These are phyloP conservation scores for Drosophila nasuta DNA, from an alignment of 1,140 invertebrate species.

Conservation along the genomic window DNA sequence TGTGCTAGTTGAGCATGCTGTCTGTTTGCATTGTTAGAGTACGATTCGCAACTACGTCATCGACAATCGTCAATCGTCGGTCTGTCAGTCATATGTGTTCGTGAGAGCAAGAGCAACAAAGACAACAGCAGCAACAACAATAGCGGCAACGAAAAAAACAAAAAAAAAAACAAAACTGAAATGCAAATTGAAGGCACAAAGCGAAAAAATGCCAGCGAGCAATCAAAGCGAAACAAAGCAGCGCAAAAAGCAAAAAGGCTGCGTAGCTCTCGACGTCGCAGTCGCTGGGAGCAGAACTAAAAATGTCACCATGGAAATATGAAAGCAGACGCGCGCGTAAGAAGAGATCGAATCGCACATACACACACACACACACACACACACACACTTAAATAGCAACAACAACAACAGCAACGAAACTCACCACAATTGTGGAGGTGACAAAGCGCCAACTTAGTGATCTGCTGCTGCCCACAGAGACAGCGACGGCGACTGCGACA, in stretches of 20 bases:
- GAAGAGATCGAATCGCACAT: slow-evolving; percentile 35
- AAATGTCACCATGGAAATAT: slow-evolving; percentile 56
- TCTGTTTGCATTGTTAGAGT: slow-evolving; percentile 1
- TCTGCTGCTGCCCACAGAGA: slow-evolving; percentile 6
- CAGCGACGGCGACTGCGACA: slow-evolving; percentile 2
- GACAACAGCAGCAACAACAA: slow-evolving; percentile 23
- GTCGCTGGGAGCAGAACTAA: slow-evolving; percentile 26
- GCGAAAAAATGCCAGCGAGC: slow-evolving; percentile 64
- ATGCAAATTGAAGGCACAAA: slow-evolving; percentile 80
- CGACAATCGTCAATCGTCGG: slow-evolving; percentile 19
- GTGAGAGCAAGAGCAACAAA: slow-evolving; percentile 4
- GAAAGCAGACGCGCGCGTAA: slow-evolving; percentile 22
- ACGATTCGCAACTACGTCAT: slow-evolving; percentile 32
- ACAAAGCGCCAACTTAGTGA: slow-evolving; percentile 49
- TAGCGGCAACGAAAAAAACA: neutral
- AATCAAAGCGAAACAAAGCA: slow-evolving; percentile 71
- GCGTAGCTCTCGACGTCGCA: neutral
- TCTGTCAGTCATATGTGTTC: slow-evolving; percentile 24
- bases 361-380: slow-evolving; percentile 28
- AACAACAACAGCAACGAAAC: slow-evolving; percentile 19
- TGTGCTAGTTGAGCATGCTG: neutral
- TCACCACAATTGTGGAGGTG: slow-evolving; percentile 58
- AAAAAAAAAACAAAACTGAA: slow-evolving; percentile 50
- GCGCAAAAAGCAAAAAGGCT: slow-evolving; percentile 10
- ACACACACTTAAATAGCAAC: slow-evolving; percentile 30